Evolutionary conservation across 2,797 vertebrate species (phyloP), one percentile per base, ranked within the genome.

Genomic region (Octomys mimax): DNA sequence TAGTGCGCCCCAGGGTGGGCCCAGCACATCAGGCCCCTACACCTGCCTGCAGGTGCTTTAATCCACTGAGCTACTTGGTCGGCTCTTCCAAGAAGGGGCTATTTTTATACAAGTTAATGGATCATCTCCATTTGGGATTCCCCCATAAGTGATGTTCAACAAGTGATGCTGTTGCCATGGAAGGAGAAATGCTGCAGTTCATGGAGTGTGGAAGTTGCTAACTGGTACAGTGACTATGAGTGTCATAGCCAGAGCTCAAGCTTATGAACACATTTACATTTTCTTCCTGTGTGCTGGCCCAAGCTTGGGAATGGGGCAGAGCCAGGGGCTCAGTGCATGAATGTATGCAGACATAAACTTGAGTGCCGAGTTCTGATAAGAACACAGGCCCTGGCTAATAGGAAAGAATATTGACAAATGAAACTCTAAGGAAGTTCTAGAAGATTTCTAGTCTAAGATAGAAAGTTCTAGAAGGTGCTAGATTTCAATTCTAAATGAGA

Each of bases 51-150:
- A 49, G 11, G 49, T 49, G 49, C 49, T 49, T 49, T 49, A 49
- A 49, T 49, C 49, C 11, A 2, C 8, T 49, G 49, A 49, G 49
- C 49, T 49, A 49, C 11, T 49, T 49, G 49, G 49, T 11, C 9
- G 6, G 49, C 49, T 10, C 49, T 49, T 49, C 49, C 49, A 49
- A 49, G 49, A 49, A 75, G 36, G 84, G 79, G 52, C 5, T 92
- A 61, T 84, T 92, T 96, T 90, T 64, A 94, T 91, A 6, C 57
- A 46, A 92, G 66, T 80, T 96, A 77, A 52, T 84, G 46, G 66
- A 31, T 46, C 39, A 79, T 79, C 79, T 86, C 33, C 42, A 68
- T 78, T 46, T 73, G 70, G 89, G 96, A 94, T 94, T 87, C 64
- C 89, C 81, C 52, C 10, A 19, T 11, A 89, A 82, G 28, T 92